Evolutionary conservation across 2,888 invertebrate genomes (phyloP), one percentile per base, ranked within the genome.

Genomic region (Eupithecia exiguata): DNA sequence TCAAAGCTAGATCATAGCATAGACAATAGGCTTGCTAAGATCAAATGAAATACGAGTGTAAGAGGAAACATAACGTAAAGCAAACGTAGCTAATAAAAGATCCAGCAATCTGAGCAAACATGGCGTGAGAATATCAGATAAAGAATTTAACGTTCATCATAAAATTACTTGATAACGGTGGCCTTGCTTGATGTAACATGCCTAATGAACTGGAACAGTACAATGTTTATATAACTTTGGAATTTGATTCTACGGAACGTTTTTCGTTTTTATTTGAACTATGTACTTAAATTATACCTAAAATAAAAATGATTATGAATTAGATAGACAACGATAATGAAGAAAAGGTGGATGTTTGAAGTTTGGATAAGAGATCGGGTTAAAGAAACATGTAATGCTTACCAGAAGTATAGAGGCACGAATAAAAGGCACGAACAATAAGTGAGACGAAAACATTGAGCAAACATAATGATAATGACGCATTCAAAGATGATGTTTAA

Each of bases 91-190:
- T 38, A 36, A 70, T 18, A 61, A 62, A 61, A 43, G 21, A 25
- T 62, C 63, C 38, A 40, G 38, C 25, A 30, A 46, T 58, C 66
- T 38, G 78, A 81, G 80, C 83, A 79, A 81, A 80, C 80, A 80
- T 87, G 83, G 84, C 88, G 87, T 88, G 88, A 87, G 88, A 88
- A 85, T 82, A 83, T 84, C 81, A 83, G 86, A 87, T 88, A 87
- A 87, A 85, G 77, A 83, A 81, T 81, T 74, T 66, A 67, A 79
- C 79, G 82, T 81, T 82, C 81, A 84, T 83, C 81, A 83, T 80
- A 78, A 78, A 68, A 63, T 63, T 75, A 65, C 76, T 77, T 82
- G 85, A 83, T 85, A 85, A 82, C 82, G 77, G 70, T 79, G 82
- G 83, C 86, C 86, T 86, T 86, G 85, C 77, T 77, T 72, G 74